Evolutionary conservation across 1,140 invertebrate genomes (phyloP), one percentile per base, ranked within the genome.

Genomic region (Orchestia grillus): DNA sequence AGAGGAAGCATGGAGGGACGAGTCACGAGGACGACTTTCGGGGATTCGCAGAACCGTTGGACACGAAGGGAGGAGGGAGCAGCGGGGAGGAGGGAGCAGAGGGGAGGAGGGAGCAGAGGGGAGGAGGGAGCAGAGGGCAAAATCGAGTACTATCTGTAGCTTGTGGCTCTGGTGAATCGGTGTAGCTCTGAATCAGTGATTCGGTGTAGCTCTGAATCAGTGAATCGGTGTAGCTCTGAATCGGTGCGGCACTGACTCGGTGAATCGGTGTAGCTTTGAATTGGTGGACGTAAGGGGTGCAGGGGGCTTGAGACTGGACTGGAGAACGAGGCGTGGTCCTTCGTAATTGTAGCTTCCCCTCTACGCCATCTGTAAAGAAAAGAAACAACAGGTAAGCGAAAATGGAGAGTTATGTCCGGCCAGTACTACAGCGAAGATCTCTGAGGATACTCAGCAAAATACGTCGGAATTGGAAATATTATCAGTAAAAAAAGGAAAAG

Each of bases 91-190:
- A 41, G 53, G 43, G 53, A 41, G 95, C 19, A 57, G 44, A 43
- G 53, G 47, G 47, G 41, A 41, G 53, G 95, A 95, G 8, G 4
- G 87, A 42, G 90, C n/a, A 62, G 62, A 42, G 44, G 53, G 95
- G 42, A 62, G 95, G 95, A 23, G 42, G 42, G 47, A 95, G 95
- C 45, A 96, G 77, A 88, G 95, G 95, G 44, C 95, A 53, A 62
- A 62, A 42, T 96, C 44, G 87, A 87, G 28, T 87, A n/a, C 87
- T 87, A 87, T 87, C n/a, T n/a, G n/a, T n/a, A n/a, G n/a, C n/a
- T n/a, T n/a, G n/a, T n/a, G n/a, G n/a, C n/a, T n/a, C n/a, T n/a
- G n/a, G n/a, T n/a, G n/a, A n/a, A n/a, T n/a, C n/a, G n/a, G n/a
- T n/a, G n/a, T n/a, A n/a, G n/a, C n/a, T n/a, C n/a, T n/a, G n/a